Base-by-base conservation (phyloP, 2,797 vertebrate species). In the Harpagifer antarcticus region DNA sequence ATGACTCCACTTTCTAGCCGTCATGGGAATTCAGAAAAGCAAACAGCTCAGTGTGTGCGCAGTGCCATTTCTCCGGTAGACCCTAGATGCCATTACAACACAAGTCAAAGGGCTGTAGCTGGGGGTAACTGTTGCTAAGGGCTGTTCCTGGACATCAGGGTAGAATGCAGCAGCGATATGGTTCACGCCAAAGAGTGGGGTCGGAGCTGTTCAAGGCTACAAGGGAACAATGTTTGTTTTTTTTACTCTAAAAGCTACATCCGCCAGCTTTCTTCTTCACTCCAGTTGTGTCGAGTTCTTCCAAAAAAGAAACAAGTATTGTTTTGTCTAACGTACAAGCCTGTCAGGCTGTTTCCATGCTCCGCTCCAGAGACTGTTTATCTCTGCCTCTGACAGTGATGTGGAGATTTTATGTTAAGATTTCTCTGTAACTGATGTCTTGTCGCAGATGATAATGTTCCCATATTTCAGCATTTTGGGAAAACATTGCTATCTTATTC, bases 21-120 rank as follows among this genome's bases (percentile, higher is more conserved):
- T 93, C 92, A 93, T 94, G 95, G 93, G 94, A 95, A 95, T 95
- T 92, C 90, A 92, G 91, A 88, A 94, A 94, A 93, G 94, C 94
- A 95, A 96, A 95, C 92, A 95, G 86, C 86, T 76, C 90, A 88
- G 85, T 94, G 93, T 95, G 92, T 94, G 92, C 86, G 44, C 90
- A 94, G 92, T 91, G 85, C 87, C 87, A 85, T 86, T 91, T 91
- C 88, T 89, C 88, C 78, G 79, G 83, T 92, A 86, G 88, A 88
- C 88, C 93, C 84, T 78, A 91, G 90, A 95, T 96, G 94, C 94
- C 94, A 93, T 90, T 78, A 85, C 90, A 89, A 86, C 68, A 62
- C 87, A 81, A 92, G 89, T 94, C 91, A 93, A 94, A 93, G 90
- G 89, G 83, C 92, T 83, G 93, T 95, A 91, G 81, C 91, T 85